Evolutionary conservation across 2,797 vertebrate genomes (phyloP).

Genomic region (Myioborus miniatus): DNA sequence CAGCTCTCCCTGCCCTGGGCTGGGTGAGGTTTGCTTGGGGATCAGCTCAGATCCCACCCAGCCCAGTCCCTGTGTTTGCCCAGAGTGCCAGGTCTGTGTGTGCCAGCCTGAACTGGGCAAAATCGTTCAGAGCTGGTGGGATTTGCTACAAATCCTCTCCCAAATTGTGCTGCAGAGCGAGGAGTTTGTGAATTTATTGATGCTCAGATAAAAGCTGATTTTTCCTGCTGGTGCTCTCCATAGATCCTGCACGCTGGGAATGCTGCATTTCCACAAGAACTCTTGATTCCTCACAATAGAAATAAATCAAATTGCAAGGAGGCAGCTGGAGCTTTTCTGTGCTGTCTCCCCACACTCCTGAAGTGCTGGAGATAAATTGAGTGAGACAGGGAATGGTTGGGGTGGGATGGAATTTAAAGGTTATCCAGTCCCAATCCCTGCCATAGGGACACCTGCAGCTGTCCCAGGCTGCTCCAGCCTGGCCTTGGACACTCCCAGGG

Average conservation of each 20-base stretch:
- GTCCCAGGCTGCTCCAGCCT: rapidly evolving
- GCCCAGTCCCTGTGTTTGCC: neutral
- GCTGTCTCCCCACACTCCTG: neutral
- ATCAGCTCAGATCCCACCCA: neutral
- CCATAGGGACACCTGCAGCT: neutral
- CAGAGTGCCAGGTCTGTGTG: rapidly evolving
- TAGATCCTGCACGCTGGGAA: rapidly evolving
- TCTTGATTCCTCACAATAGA: neutral
- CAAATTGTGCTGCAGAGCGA: rapidly evolving
- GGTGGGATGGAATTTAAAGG: neutral
- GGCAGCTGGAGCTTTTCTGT: neutral
- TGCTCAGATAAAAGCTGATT: neutral
- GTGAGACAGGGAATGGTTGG: neutral
- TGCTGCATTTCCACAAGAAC: neutral
- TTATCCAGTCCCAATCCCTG: neutral
- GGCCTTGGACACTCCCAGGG: neutral
- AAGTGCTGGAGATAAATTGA: neutral
- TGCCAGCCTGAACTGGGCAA: neutral
- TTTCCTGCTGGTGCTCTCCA: neutral
- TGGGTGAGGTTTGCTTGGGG: neutral
- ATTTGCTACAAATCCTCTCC: neutral
- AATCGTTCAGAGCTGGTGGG: neutral
- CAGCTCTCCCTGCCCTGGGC: rapidly evolving
- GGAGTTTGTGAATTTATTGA: neutral
- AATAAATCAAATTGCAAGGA: neutral